These are phyloP conservation scores for Heliocidaris tuberculata DNA, from an alignment of 35 echinoderm and acorn worm genomes.

Conservation along the genomic window DNA sequence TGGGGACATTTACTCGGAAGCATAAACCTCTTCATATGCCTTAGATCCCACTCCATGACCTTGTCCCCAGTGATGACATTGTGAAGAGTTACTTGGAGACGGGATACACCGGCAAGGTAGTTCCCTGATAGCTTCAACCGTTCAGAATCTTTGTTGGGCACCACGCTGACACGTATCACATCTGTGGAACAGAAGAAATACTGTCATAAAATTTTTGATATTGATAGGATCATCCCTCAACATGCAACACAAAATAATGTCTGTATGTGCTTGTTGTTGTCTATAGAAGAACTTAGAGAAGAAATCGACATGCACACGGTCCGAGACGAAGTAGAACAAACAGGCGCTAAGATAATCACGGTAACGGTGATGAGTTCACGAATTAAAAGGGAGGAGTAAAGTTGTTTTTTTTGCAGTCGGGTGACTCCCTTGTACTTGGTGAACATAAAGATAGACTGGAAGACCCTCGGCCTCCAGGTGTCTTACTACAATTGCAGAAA, in stretches of 20 bases:
- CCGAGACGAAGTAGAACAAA: no score
- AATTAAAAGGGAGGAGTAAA: no score
- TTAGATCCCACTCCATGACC: conserved; percentile 69
- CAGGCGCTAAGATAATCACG: no score
- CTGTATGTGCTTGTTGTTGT: not conserved
- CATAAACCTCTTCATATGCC: conserved; percentile 80
- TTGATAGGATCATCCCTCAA: not conserved
- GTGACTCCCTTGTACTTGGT: no score
- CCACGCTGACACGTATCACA: conserved; percentile 58
- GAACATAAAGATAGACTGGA: no score
- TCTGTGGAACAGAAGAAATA: conserved; percentile 37
- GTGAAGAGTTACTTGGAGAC: conserved; percentile 57
- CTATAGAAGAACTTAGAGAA: not conserved
- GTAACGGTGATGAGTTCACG: no score
- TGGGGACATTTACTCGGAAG: conserved; percentile 65
- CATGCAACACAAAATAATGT: not conserved
- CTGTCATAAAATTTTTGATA: not conserved
- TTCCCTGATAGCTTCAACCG: conserved; percentile 53
- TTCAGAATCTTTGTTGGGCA: conserved; percentile 90
- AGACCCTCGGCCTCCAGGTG: no score
- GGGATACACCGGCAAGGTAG: conserved; percentile 58
- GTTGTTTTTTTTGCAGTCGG: no score
- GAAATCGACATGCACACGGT: not conserved
- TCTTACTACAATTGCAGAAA: no score
- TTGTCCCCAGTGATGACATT: conserved; percentile 62